These are phyloP conservation scores for human DNA, from an alignment of 2,113 vertebrate genomes.

Conservation along the genomic window DNA sequence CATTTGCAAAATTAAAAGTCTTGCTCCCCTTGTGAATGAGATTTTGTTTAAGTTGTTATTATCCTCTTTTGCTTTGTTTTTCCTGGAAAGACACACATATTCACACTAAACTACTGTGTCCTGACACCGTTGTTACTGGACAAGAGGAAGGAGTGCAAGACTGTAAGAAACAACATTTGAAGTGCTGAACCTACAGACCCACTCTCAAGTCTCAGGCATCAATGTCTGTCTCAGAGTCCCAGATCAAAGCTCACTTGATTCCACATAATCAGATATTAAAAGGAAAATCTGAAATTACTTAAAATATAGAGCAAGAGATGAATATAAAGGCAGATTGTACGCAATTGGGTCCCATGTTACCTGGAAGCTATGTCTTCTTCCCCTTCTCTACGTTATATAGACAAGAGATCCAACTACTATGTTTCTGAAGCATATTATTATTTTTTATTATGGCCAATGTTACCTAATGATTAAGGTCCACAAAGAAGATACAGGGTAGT, in stretches of 20 bases:
- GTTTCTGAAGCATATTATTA: conserved; percentile 20
- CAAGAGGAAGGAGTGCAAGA: background rate
- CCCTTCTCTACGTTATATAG: background rate
- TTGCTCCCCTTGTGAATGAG: background rate
- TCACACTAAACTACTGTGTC: background rate
- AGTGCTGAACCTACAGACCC: background rate
- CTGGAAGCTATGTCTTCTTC: background rate
- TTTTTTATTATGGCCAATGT: conserved; percentile 6
- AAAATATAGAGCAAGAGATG: background rate
- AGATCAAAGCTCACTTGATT: background rate
- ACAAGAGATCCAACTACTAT: background rate
- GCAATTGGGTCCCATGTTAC: background rate
- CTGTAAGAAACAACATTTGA: background rate
- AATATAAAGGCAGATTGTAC: background rate
- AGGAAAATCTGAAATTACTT: background rate
- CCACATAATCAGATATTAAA: background rate
- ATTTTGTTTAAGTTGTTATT: background rate
- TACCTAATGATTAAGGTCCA: conserved; percentile 8
- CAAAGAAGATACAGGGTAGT: background rate
- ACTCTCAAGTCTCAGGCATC: background rate
- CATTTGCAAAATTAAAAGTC: conserved; percentile 22
- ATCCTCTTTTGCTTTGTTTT: background rate
- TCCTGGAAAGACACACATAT: background rate
- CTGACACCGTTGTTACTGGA: no score
- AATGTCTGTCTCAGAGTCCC: background rate